Percentiles rank a stretch among this genome's conserved stretches.
Evolutionary conservation across 2,113 vertebrate species (phyloP).

Genomic region (Porphyrio hochstetteri): DNA sequence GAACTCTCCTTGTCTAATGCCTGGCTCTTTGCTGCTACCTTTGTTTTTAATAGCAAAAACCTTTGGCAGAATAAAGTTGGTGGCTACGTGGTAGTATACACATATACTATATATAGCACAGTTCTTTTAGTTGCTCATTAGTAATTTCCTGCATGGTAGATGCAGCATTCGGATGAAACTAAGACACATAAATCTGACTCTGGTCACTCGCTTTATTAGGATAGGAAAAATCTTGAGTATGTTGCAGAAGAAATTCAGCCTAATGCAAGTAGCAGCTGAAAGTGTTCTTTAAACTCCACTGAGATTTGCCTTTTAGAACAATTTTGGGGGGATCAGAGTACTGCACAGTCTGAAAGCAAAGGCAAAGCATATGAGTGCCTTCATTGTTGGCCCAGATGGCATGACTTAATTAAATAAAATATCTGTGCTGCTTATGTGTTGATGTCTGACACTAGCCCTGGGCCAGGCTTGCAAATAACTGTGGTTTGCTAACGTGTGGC

Average conservation of each 20-base stretch:
- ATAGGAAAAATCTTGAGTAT: conserved; percentile 23
- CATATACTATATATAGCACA: conserved; percentile 9
- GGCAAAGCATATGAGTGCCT: conserved; percentile 30
- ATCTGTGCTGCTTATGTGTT: conserved; percentile 53
- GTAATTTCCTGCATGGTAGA: conserved; percentile 48
- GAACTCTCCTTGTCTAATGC: background rate
- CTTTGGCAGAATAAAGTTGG: background rate
- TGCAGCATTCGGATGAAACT: background rate
- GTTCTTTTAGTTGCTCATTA: conserved; percentile 45
- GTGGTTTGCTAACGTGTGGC: conserved; percentile 63
- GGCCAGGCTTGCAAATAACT: conserved; percentile 64
- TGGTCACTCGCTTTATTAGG: conserved; percentile 20
- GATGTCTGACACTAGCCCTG: conserved; percentile 61
- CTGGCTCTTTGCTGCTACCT: background rate
- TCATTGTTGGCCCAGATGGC: conserved; percentile 63
- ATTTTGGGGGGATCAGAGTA: background rate
- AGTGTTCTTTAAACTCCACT: background rate
- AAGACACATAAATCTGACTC: conserved; percentile 38
- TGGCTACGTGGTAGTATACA: background rate
- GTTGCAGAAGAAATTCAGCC: conserved; percentile 37
- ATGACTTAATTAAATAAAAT: conserved; percentile 66
- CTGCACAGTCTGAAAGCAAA: background rate
- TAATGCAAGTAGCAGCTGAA: conserved; percentile 53
- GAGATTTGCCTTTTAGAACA: conserved; percentile 22
- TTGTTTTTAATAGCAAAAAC: conserved; percentile 6